Conservation (phyloP, 2,113 vertebrate species). For the Zeus faber region DNA sequence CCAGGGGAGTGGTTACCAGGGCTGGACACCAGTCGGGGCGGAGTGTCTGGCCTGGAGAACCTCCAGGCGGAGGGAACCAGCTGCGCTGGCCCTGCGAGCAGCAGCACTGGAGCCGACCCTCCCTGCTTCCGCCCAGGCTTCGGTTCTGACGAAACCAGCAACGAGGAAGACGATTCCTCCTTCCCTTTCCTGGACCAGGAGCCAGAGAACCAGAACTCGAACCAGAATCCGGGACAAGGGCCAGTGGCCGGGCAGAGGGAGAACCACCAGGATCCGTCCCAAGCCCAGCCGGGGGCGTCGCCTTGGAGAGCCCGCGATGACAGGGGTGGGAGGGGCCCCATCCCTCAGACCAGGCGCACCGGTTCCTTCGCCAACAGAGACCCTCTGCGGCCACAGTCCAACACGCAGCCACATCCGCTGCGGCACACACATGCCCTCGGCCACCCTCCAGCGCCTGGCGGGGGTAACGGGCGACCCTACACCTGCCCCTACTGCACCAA, state of each 20-base stretch:
- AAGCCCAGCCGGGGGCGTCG: conserved; percentile 27
- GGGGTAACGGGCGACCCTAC: conserved; percentile 57
- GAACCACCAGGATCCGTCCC: conserved; percentile 31
- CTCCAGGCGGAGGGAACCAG: conserved; percentile 42
- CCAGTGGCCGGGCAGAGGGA: conserved; percentile 27
- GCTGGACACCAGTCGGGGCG: conserved; percentile 33
- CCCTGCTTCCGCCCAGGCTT: conserved; percentile 45
- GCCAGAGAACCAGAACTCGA: conserved; percentile 52
- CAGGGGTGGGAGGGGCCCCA: conserved; percentile 26
- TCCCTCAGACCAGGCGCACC: conserved; percentile 30
- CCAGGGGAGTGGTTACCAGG: conserved; percentile 52
- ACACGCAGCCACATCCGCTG: conserved; percentile 39
- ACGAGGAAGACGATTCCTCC: conserved; percentile 40
- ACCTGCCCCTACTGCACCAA: conserved; percentile 68
- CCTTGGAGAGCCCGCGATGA: conserved; percentile 50
- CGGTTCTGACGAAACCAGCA: conserved; percentile 49
- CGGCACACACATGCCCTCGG: conserved; percentile 41
- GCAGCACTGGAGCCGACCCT: conserved; percentile 14
- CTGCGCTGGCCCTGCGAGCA: conserved; percentile 40
- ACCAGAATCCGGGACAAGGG: conserved; percentile 33
- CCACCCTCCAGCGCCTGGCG: conserved; percentile 31
- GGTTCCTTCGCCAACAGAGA: conserved; percentile 42
- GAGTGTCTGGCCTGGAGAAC: conserved; percentile 38
- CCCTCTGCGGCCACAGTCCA: conserved; percentile 53
- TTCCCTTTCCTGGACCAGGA: conserved; percentile 59